phyloP scores from a whole-genome alignment of 2,113 vertebrate genomes.

The Siniperca chuatsi region DNA sequence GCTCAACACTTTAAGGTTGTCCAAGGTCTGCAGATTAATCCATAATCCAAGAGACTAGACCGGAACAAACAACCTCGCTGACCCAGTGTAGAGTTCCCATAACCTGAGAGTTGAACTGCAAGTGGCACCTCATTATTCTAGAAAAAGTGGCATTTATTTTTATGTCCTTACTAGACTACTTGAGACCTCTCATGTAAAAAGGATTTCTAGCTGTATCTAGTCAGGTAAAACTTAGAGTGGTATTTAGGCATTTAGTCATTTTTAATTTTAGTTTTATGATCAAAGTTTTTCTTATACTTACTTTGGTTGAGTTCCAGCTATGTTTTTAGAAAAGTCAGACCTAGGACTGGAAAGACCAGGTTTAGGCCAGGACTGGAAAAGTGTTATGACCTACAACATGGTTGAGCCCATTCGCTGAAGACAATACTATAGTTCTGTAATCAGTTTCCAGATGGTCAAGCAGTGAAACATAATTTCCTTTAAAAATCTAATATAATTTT shows the following conservation, averaged over 20 bases:
- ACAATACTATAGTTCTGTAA: neutral
- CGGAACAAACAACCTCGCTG: conserved; percentile 46
- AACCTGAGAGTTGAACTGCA: conserved; percentile 21
- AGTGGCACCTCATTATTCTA: conserved; percentile 5
- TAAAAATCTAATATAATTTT: neutral
- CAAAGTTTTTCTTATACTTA: neutral
- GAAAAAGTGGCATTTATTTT: neutral
- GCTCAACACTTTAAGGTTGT: conserved; percentile 35
- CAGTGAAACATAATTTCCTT: neutral
- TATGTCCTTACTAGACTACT: neutral
- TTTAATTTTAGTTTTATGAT: neutral
- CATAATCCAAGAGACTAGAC: conserved; percentile 47
- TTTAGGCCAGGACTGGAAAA: neutral
- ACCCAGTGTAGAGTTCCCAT: conserved; percentile 42
- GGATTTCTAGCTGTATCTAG: neutral
- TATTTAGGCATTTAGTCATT: neutral
- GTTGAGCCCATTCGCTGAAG: neutral
- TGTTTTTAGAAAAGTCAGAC: neutral
- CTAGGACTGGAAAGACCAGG: neutral
- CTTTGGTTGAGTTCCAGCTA: neutral
- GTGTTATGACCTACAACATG: neutral
- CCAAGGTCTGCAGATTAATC: conserved; percentile 46
- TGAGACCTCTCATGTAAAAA: neutral
- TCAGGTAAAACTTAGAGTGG: neutral
- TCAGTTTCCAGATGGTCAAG: neutral